A percentile compares a stretch with the other conserved stretches of the same genome.
Evolutionary conservation across 1,140 invertebrate genomes (phyloP).

Genomic region (Dreissena rostriformis): DNA sequence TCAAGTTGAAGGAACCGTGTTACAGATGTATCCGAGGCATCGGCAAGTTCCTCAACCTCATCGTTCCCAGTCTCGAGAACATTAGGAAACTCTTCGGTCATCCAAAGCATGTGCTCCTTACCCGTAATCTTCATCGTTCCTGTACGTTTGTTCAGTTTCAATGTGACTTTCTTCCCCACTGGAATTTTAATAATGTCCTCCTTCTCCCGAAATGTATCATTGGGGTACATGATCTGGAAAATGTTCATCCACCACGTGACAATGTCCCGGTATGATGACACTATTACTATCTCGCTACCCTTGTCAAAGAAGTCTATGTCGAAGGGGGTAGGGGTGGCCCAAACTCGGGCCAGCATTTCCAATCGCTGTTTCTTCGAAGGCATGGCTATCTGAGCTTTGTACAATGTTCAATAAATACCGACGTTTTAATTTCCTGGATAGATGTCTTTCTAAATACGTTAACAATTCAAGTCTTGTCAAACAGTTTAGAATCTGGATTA

Average conservation of each 20-base stretch:
- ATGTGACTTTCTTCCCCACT: slow-evolving; percentile 66
- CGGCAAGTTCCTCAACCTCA: slow-evolving; percentile 68
- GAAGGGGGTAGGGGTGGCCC: slow-evolving; percentile 74
- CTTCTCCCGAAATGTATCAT: slow-evolving; percentile 74
- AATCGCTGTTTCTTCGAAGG: slow-evolving; percentile 75
- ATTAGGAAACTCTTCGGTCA: slow-evolving; percentile 73
- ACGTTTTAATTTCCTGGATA: too few relatives aligned
- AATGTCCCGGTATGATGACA: slow-evolving; percentile 69
- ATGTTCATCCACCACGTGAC: slow-evolving; percentile 73
- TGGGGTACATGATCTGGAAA: slow-evolving; percentile 70
- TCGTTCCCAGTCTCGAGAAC: slow-evolving; percentile 75
- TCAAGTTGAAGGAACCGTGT: slow-evolving; percentile 76
- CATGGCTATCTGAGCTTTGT: too few relatives aligned
- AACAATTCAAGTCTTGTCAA: too few relatives aligned
- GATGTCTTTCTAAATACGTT: too few relatives aligned
- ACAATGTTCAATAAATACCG: too few relatives aligned
- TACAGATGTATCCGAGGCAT: slow-evolving; percentile 74
- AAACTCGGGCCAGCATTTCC: slow-evolving; percentile 70
- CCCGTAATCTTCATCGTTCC: slow-evolving; percentile 70
- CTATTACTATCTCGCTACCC: slow-evolving; percentile 73
- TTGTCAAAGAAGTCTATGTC: slow-evolving; percentile 78
- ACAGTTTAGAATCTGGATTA: too few relatives aligned
- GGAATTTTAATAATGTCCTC: slow-evolving; percentile 75
- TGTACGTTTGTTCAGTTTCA: slow-evolving; percentile 74
- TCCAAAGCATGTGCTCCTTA: slow-evolving; percentile 76